Percentiles rank a stretch among this genome's conserved stretches.
Conservation (phyloP, 2,113 vertebrate species). For the Myiopsitta monachus region DNA sequence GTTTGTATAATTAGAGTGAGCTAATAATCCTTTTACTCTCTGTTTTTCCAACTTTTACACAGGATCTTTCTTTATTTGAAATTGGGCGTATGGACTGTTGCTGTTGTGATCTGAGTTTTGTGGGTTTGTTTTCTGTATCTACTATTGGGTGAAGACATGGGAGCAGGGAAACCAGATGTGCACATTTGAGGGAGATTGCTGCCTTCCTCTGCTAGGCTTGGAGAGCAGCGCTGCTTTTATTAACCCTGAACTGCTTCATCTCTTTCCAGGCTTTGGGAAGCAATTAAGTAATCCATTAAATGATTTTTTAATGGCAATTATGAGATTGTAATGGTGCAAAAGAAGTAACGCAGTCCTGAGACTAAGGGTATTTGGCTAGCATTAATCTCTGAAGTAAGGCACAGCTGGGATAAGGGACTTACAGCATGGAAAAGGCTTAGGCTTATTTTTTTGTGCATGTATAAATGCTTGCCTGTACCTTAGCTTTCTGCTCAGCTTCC, state of each 20-base stretch:
- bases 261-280: background rate
- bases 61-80: slow-evolving; percentile 58
- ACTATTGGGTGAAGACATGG: background rate
- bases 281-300: background rate
- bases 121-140: background rate
- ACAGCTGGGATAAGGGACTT: background rate
- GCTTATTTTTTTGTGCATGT: background rate
- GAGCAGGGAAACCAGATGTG: background rate
- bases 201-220: background rate
- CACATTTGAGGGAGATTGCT: background rate
- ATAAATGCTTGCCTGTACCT: background rate
- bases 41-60: slow-evolving; percentile 63
- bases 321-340: background rate
- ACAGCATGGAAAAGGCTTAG: background rate
- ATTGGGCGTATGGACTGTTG: background rate
- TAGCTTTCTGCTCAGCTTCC: background rate
- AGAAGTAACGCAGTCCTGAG: background rate
- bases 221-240: background rate
- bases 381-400: background rate
- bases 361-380: background rate
- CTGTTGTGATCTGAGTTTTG: background rate
- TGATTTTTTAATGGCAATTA: background rate
- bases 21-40: slow-evolving; percentile 80
- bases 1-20: slow-evolving; percentile 83
- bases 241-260: background rate